Conservation (phyloP, 2,888 invertebrate species). For the Mellilla xanthometata region DNA sequence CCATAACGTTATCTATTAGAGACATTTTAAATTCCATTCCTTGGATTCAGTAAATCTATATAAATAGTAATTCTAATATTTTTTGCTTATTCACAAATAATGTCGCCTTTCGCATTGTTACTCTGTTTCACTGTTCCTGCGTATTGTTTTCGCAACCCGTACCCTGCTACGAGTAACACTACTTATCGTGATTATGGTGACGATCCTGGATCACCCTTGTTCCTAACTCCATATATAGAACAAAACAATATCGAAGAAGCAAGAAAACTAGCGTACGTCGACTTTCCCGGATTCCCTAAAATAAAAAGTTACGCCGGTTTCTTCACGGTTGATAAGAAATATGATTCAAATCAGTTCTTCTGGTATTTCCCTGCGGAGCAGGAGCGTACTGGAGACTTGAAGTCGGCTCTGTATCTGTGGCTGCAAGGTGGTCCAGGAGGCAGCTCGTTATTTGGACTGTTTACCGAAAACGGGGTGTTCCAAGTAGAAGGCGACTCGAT, state of each 20-base stretch:
- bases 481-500: constrained; percentile 58
- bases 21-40: no score
- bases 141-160: neutral
- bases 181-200: neutral
- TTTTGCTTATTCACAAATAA: no score
- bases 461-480: constrained; percentile 91
- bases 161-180: no score
- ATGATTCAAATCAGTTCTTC: constrained; percentile 89
- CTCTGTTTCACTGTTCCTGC: neutral
- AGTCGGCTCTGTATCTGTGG: constrained; percentile 90
- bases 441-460: constrained; percentile 89
- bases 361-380: constrained; percentile 91
- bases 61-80: no score
- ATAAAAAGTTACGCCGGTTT: constrained; percentile 90
- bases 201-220: constrained; percentile 69
- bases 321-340: constrained; percentile 90
- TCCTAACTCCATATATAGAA: constrained; percentile 89
- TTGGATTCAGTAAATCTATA: no score
- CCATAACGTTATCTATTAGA: no score
- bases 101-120: neutral
- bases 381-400: constrained; percentile 49
- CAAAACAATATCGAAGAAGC: constrained; percentile 86
- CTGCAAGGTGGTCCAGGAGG: constrained; percentile 94
- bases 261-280: constrained; percentile 75
- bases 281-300: constrained; percentile 79